Evolutionary conservation across 1,140 invertebrate genomes (phyloP).

Genomic region (Homarus americanus): DNA sequence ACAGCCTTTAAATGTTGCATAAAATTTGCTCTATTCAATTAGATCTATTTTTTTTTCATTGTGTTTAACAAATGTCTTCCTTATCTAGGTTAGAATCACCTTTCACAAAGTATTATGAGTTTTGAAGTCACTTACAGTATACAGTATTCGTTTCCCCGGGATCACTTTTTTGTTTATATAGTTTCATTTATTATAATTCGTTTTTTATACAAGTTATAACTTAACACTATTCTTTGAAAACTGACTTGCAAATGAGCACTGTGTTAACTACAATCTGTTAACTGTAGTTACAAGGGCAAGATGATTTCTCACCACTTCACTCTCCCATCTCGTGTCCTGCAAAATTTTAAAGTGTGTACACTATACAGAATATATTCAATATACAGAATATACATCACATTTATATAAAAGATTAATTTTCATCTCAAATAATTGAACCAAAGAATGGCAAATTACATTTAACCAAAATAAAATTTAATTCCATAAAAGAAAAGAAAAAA

Average conservation of each 20-base stretch:
- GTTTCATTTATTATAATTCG: slow-evolving; percentile 9
- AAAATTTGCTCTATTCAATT: neutral
- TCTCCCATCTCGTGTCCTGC: neutral
- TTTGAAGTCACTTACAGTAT: neutral
- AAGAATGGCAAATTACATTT: neutral
- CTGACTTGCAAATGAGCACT: slow-evolving; percentile 44
- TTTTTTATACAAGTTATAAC: neutral
- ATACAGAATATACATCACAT: neutral
- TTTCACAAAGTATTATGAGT: neutral
- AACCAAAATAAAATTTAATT: neutral
- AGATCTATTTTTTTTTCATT: neutral
- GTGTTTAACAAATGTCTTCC: neutral
- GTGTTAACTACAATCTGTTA: slow-evolving; percentile 61
- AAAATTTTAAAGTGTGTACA: too few relatives aligned
- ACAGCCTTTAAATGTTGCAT: neutral
- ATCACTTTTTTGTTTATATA: neutral
- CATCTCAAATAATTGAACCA: neutral
- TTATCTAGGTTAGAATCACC: neutral
- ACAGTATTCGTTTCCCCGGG: neutral
- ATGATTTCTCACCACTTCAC: slow-evolving; percentile 19
- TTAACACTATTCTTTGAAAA: slow-evolving; percentile 11
- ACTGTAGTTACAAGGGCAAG: slow-evolving; percentile 61
- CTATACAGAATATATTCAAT: too few relatives aligned
- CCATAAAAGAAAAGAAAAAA: neutral
- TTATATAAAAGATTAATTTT: neutral